Conservation (phyloP, 2,797 vertebrate species). For the Chelon labrosus region DNA sequence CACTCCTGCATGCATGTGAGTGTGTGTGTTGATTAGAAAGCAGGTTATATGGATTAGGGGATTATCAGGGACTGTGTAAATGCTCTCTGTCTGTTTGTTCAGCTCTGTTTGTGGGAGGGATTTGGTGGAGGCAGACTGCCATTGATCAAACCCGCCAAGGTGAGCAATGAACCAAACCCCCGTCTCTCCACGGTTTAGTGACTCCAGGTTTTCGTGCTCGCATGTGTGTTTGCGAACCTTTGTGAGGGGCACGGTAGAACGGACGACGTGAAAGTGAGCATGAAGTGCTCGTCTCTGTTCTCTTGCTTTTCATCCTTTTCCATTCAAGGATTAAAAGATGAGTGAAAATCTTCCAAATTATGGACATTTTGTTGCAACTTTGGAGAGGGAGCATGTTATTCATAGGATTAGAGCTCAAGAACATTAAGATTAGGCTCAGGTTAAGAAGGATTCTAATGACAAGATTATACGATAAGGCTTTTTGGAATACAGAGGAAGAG, state of each 20-base stretch:
- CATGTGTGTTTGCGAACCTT: constrained; percentile 21
- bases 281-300: constrained; percentile 42
- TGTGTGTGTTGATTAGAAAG: constrained; percentile 67
- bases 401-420: constrained; percentile 40
- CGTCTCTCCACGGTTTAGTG: constrained; percentile 74
- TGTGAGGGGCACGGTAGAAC: constrained; percentile 26
- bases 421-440: constrained; percentile 37
- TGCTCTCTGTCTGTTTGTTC: constrained; percentile 83
- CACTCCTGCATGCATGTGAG: constrained; percentile 21
- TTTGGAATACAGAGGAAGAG: constrained; percentile 9
- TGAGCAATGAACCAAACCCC: constrained; percentile 81
- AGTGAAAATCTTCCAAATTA: constrained; percentile 41
- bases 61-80: constrained; percentile 85
- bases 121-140: constrained; percentile 82
- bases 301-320: constrained; percentile 40
- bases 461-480: constrained; percentile 25
- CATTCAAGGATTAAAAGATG: constrained; percentile 60
- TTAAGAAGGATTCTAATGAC: constrained; percentile 16
- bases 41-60: constrained; percentile 85
- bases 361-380: constrained; percentile 28
- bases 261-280: constrained; percentile 41
- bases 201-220: constrained; percentile 54
- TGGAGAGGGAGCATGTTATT: constrained; percentile 16
- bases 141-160: constrained; percentile 85
- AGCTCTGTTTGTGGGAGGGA: constrained; percentile 88